Percentiles rank a stretch among this genome's conserved stretches.
Evolutionary conservation across 2,888 invertebrate genomes (phyloP).

Genomic region (Melolontha melolontha): DNA sequence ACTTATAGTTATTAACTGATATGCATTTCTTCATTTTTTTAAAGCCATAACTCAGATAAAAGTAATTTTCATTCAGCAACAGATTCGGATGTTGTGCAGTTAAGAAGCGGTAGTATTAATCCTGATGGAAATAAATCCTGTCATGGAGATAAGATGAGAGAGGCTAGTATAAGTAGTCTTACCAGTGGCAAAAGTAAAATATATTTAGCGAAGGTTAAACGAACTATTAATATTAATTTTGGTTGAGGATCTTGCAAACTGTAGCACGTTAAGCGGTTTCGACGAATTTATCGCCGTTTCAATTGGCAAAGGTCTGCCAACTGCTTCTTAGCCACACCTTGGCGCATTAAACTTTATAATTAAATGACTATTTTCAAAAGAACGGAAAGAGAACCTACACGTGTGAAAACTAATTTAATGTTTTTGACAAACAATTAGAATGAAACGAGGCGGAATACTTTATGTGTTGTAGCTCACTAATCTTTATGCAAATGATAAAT

Average conservation of each 20-base stretch:
- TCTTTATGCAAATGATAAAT: no score
- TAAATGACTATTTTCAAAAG: no score
- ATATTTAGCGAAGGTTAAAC: slow-evolving; percentile 22
- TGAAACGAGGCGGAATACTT: no score
- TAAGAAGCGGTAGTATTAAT: slow-evolving; percentile 22
- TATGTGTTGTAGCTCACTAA: no score
- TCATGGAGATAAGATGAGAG: slow-evolving; percentile 8
- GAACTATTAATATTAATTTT: slow-evolving; percentile 24
- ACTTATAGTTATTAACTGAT: not conserved
- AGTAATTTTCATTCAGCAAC: slow-evolving; percentile 12
- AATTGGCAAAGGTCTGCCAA: not conserved
- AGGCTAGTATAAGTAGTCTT: slow-evolving; percentile 12
- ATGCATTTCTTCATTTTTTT: slow-evolving; percentile 3
- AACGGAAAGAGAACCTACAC: no score
- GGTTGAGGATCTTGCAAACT: not conserved
- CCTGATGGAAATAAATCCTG: slow-evolving; percentile 19
- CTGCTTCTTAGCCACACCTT: no score
- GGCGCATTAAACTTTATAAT: no score
- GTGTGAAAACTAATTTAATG: no score
- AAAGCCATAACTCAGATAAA: slow-evolving; percentile 22
- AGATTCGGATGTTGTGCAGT: slow-evolving; percentile 16
- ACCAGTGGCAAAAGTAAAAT: slow-evolving; percentile 20
- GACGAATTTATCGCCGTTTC: slow-evolving; percentile 13
- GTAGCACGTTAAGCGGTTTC: not conserved
- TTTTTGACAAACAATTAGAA: no score